Evolutionary conservation across 2,797 vertebrate genomes (phyloP), one percentile per base, ranked within the genome.

Genomic region (Tolypeutes matacus): DNA sequence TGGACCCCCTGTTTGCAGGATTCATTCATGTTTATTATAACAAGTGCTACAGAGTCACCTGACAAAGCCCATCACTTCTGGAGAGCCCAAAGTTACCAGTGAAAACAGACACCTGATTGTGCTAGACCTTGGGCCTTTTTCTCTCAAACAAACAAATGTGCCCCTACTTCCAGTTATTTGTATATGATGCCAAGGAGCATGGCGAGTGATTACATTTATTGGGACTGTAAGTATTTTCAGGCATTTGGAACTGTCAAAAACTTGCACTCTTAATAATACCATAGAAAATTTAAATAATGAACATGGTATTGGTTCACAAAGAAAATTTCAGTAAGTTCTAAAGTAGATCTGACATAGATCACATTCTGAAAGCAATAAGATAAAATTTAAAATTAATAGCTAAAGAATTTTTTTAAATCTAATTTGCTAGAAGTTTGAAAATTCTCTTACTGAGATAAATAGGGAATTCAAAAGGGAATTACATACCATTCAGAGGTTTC

Each of bases 361-460:
- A 60, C 51, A 73, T 73, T 88, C 86, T 87, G 67, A 29, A 81
- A 29, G 46, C 20, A 42, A 27, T 14, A 62, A 90, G 87, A 81
- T 69, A 31, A 81, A 92, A 58, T 8, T 1, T 90, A 18, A 56
- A 86, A 27, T 60, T n/a, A 65, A n/a, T 81, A 86, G 34, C 51
- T 73, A 72, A 60, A 78, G 83, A 39, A 46, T 76, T 75, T 67
- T 82, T 69, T 64, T 12, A 34, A 49, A 69, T 39, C n/a, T 75
- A 65, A 70, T 31, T 36, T 73, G 46, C 21, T 84, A 17, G 58
- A 85, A 88, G 64, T 58, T 76, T 93, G 76, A 76, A 91, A 88
- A 64, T 31, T 65, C 11, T 69, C 60, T 95, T 85, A 81, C 76
- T 51, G n/a, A 94, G 60, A 64, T 94, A 86, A 69, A 80, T 11